Evolutionary conservation across 2,113 vertebrate genomes (phyloP), one percentile per base, ranked within the genome.

Genomic region (Hirundichthys speculiger): DNA sequence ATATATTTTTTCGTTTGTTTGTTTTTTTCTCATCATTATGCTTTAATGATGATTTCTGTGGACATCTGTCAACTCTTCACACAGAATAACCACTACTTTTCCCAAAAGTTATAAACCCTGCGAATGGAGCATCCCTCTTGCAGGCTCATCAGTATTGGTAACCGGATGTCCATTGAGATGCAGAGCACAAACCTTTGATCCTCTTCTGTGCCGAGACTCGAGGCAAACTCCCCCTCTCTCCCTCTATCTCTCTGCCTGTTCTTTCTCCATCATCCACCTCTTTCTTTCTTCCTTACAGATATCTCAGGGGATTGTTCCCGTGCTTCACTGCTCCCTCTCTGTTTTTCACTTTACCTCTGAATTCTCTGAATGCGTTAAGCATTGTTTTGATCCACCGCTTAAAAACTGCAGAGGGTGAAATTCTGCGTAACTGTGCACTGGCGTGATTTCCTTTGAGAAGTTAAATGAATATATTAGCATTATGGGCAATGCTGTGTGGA

Each of bases 161-260:
- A 80, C 85, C 83, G 75, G 85, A 77, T 75, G 82, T 79, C 87
- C 78, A 88, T 90, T 91, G 88, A 89, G 84, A 91, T 90, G 89
- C 90, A 89, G 87, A 88, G 80, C 86, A 88, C 84, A 89, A 86
- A 81, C 84, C 89, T 90, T 90, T 91, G 90, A 91, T 92, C 89
- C 90, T 87, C 80, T 82, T 83, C 83, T 66, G 84, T 84, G 73
- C 82, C 47, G 82, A 80, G 79, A 88, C 90, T 82, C 74, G 78
- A 90, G 83, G 87, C 88, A 82, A 86, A 80, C 73, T 82, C 81
- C 62, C 80, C 68, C 78, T 70, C 60, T 21, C 60, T 21, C 64
- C 53, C 40, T 45, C 63, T 69, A 64, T 41, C 53, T 69, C 62
- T 59, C 43, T 65, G 68, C 46, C 41, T 73, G 38, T 39, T 72